phyloP scores from a whole-genome alignment of 2,113 vertebrate species.

The Halichoerus grypus region DNA sequence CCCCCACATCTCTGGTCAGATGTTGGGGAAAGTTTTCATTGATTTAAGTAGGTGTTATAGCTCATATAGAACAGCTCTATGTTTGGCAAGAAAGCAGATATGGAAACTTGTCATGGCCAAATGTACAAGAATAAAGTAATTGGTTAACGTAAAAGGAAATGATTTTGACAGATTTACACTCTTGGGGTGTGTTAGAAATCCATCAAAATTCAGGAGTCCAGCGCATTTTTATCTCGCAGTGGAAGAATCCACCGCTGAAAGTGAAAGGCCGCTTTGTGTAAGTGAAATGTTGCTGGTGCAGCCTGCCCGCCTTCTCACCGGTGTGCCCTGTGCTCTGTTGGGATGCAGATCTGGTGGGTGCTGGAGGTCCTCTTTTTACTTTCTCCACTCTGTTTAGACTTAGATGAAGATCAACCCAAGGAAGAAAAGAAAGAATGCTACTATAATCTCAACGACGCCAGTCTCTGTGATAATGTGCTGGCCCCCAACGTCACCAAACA shows the following conservation, averaged over 20 bases:
- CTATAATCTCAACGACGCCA: slow-evolving; percentile 95
- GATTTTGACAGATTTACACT: slow-evolving; percentile 61
- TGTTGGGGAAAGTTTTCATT: slow-evolving; percentile 36
- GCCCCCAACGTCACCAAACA: slow-evolving; percentile 95
- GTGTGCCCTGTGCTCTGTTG: neutral
- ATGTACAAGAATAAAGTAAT: slow-evolving; percentile 62
- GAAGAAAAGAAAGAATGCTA: slow-evolving; percentile 98
- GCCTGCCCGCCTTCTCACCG: neutral
- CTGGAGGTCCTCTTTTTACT: neutral
- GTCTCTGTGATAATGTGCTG: slow-evolving; percentile 97
- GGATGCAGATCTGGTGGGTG: neutral
- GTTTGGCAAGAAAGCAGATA: slow-evolving; percentile 69
- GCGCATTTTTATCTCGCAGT: neutral
- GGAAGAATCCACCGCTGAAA: neutral
- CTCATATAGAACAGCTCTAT: slow-evolving; percentile 31
- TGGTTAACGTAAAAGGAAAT: slow-evolving; percentile 61
- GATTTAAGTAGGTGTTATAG: slow-evolving; percentile 74
- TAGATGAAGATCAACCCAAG: slow-evolving; percentile 77
- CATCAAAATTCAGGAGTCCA: neutral
- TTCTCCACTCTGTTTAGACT: slow-evolving; percentile 62
- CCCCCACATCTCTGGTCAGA: slow-evolving; percentile 40
- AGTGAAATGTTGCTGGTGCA: neutral
- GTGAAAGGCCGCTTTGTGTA: neutral
- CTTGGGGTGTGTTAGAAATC: slow-evolving; percentile 22
- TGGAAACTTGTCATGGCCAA: slow-evolving; percentile 70